Base-by-base conservation (phyloP, 2,888 invertebrate genomes). In the Omphaloscelis lunosa region DNA sequence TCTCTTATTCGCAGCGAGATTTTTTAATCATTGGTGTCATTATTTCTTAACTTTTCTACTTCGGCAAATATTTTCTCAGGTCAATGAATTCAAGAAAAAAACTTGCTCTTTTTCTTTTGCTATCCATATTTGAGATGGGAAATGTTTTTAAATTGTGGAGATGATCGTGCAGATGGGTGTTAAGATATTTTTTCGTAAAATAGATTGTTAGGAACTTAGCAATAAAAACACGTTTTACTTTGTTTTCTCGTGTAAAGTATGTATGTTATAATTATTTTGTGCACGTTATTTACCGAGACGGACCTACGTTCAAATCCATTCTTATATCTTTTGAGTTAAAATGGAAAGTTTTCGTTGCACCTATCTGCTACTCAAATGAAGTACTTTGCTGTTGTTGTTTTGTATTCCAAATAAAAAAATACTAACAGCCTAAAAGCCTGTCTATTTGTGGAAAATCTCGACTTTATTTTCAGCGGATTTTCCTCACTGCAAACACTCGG, bases 11-110 rank as follows among this genome's bases (percentile, higher is more conserved):
- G 41, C 27, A 62, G 45, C 34, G 77, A 85, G 86, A 62, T 82
- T 82, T 75, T 82, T 86, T 81, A 86, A 82, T 86, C 72, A 82
- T 82, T 82, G 83, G 63, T 76, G 68, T 77, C 77, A 76, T 86
- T 86, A 82, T 76, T 82, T 61, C 77, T 29, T 71, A 65, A 82
- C 83, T 75, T 82, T 85, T 86, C 62, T 63, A 63, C 59, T 77
- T 69, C 86, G 76, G 23, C 27, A 65, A 83, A 71, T 74, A 68
- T 82, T 82, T 77, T 72, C 65, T 76, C 72, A 83, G 83, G 70
- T 78, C 83, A 78, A 78, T n/a, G 56, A 76, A 82, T 82, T n/a
- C 29, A n/a, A 67, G 48, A 51, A 56, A 77, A 62, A 79, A 29
- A 15, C 17, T 39, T 23, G 29, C 7, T 34, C 34, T 63, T 61